Evolutionary conservation across 2,888 invertebrate species (phyloP).

Genomic region (Thymelicus lineola): DNA sequence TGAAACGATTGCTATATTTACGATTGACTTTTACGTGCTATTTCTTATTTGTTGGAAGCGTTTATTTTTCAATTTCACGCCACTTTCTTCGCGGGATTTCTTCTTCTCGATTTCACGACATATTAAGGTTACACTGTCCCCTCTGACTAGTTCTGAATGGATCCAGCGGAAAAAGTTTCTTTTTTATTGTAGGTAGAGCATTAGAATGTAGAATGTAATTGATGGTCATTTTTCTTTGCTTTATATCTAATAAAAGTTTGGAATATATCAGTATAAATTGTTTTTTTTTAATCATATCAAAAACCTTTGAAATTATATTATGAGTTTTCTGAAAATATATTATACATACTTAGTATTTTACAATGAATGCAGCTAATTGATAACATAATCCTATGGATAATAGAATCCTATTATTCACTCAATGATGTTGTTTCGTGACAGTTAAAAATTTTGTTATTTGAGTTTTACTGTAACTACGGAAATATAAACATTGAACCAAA

Average conservation of each 20-base stretch:
- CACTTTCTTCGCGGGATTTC: conserved; percentile 34
- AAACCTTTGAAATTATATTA: no score
- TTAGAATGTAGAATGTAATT: neutral
- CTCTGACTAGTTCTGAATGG: neutral
- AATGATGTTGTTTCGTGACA: no score
- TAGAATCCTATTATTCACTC: no score
- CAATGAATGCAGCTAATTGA: no score
- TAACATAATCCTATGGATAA: no score
- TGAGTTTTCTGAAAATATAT: no score
- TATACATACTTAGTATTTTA: no score
- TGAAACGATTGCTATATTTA: conserved; percentile 31
- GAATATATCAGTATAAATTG: no score
- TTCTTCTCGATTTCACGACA: conserved; percentile 19
- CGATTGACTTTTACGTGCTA: conserved; percentile 34
- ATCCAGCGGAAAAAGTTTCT: conserved; percentile 1
- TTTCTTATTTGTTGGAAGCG: conserved; percentile 37
- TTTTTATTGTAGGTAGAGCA: neutral
- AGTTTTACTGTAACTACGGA: no score
- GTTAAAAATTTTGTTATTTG: no score
- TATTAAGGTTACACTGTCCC: conserved; percentile 13
- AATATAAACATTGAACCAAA: neutral
- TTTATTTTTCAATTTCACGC: conserved; percentile 38
- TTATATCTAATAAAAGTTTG: no score
- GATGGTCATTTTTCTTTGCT: neutral
- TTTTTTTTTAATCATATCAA: no score